A percentile compares a stretch with the other conserved stretches of the same genome.
These are phyloP conservation scores for Amphipyra berbera DNA, from an alignment of 2,888 invertebrate genomes.

Conservation along the genomic window DNA sequence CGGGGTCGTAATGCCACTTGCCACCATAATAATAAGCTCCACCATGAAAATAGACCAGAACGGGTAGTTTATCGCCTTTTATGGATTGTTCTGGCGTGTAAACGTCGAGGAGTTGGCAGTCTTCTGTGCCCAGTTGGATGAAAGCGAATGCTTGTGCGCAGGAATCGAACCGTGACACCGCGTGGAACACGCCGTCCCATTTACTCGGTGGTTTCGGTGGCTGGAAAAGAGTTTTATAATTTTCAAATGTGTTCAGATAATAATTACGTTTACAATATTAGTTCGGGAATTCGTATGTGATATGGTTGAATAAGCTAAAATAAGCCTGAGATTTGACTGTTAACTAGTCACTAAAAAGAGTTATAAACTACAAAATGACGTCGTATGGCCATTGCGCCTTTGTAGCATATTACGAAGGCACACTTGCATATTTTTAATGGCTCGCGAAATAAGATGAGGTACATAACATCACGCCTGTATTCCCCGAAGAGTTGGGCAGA, in stretches of 20 bases:
- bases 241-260: not conserved
- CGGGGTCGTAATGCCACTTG: constrained; percentile 82
- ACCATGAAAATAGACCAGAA: constrained; percentile 82
- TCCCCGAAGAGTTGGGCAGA: too few relatives aligned
- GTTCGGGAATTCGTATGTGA: not conserved
- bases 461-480: too few relatives aligned
- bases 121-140: constrained; percentile 74
- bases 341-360: too few relatives aligned
- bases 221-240: constrained; percentile 64
- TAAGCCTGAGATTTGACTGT: too few relatives aligned
- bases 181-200: constrained; percentile 76
- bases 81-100: constrained; percentile 69
- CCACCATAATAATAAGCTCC: constrained; percentile 84
- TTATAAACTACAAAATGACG: too few relatives aligned
- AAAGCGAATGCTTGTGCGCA: constrained; percentile 75
- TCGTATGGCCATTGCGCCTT: too few relatives aligned
- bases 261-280: not conserved
- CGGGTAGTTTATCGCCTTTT: constrained; percentile 69
- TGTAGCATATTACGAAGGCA: too few relatives aligned
- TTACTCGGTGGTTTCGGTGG: constrained; percentile 69
- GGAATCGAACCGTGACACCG: constrained; percentile 68
- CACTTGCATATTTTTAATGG: too few relatives aligned
- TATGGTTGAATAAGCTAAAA: too few relatives aligned
- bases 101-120: constrained; percentile 81
- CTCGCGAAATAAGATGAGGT: too few relatives aligned